Conservation (phyloP, 2,113 vertebrate genomes). For the Vidua chalybeata region DNA sequence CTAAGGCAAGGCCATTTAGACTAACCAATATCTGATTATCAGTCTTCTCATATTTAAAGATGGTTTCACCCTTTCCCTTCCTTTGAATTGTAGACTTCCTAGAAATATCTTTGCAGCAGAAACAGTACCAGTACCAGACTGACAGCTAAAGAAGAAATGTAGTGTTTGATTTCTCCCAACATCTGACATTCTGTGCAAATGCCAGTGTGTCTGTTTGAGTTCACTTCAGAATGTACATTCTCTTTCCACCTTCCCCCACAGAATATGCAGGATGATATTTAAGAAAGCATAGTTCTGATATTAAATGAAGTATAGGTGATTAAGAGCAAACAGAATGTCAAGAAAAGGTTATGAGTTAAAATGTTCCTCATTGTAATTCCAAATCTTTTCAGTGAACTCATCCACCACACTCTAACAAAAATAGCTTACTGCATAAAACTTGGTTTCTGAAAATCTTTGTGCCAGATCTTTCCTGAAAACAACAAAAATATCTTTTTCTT, state of each 20-base stretch:
- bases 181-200: slow-evolving; percentile 39
- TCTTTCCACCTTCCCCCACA: not conserved
- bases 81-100: not conserved
- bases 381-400: not conserved
- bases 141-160: not conserved
- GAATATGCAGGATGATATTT: slow-evolving; percentile 24
- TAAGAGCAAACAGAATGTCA: slow-evolving; percentile 47
- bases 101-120: not conserved
- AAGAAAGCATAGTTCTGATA: slow-evolving; percentile 6
- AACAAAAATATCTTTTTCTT: not conserved
- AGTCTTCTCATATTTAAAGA: not conserved
- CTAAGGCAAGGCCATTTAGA: not conserved
- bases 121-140: not conserved
- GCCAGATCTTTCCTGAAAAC: not conserved
- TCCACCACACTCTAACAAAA: not conserved
- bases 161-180: slow-evolving; percentile 10
- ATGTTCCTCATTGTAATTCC: not conserved
- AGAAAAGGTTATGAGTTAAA: slow-evolving; percentile 45
- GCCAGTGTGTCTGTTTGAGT: not conserved
- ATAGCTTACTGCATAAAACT: not conserved
- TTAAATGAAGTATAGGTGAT: slow-evolving; percentile 13
- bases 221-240: not conserved
- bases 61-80: not conserved
- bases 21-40: not conserved
- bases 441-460: not conserved